Conservation (phyloP, 1,140 invertebrate genomes). For the Temnothorax nylanderi region DNA sequence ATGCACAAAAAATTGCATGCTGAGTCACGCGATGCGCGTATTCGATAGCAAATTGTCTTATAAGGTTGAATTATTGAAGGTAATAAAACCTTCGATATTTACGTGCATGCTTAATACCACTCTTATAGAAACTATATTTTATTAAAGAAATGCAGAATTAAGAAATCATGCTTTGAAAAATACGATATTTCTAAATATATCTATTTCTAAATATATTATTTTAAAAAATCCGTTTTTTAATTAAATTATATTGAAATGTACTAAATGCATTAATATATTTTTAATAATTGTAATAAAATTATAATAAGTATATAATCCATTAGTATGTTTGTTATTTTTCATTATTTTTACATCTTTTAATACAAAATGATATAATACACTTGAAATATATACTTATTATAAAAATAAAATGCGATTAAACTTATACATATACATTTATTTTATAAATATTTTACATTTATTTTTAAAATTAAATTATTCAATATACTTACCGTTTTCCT, state of each 20-base stretch:
- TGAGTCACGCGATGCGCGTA: constrained; percentile 25
- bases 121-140: neutral
- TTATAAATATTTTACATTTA: neutral
- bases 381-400: too few species aligned
- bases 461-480: neutral
- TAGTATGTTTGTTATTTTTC: neutral
- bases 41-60: constrained; percentile 34
- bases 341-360: neutral
- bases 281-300: neutral
- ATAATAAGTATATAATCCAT: neutral
- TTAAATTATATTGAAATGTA: neutral
- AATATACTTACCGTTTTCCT: neutral
- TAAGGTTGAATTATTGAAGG: neutral
- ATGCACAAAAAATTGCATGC: constrained; percentile 28
- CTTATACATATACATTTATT: too few species aligned
- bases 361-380: neutral
- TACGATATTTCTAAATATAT: neutral
- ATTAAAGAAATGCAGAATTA: neutral
- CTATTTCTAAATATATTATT: too few species aligned
- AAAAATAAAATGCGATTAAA: too few species aligned
- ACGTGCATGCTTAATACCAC: neutral
- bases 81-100: neutral
- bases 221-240: neutral
- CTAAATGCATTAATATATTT: neutral
- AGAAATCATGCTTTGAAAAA: neutral